phyloP scores from a whole-genome alignment of 2,888 invertebrate species.

The Steinernema carpocapsae region DNA sequence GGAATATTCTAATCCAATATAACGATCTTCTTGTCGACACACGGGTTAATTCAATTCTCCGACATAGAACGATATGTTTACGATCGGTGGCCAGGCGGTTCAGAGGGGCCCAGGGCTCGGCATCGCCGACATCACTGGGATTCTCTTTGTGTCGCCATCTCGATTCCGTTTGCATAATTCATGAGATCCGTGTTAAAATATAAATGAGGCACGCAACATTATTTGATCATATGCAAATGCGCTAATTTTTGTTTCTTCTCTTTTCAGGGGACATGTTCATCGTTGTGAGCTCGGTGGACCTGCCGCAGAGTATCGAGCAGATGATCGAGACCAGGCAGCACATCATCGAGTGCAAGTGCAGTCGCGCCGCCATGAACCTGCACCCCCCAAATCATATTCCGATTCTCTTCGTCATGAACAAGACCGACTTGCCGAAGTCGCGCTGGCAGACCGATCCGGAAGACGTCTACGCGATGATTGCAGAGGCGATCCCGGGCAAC shows the following conservation, averaged over 20 bases:
- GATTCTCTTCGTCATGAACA: conserved; percentile 50
- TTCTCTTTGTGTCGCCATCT: conserved; percentile 27
- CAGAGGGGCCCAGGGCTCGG: neutral
- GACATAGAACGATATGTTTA: conserved; percentile 18
- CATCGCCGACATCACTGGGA: neutral
- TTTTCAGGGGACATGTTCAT: conserved; percentile 54
- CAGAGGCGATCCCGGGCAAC: conserved; percentile 18
- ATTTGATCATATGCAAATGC: conserved; percentile 25
- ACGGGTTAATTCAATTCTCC: neutral
- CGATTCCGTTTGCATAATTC: conserved; percentile 22
- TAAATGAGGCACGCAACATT: conserved; percentile 32
- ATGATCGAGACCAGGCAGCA: conserved; percentile 48
- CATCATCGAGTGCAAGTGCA: conserved; percentile 47
- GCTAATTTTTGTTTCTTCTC: neutral
- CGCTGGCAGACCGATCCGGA: conserved; percentile 45
- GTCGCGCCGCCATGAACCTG: conserved; percentile 27
- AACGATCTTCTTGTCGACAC: conserved; percentile 1
- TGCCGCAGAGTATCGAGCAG: conserved; percentile 43
- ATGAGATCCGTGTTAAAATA: conserved; percentile 23
- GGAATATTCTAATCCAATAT: neutral
- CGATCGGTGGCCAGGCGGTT: neutral
- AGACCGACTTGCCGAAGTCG: conserved; percentile 46
- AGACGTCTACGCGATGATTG: conserved; percentile 36
- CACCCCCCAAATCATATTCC: conserved; percentile 35
- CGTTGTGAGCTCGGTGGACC: conserved; percentile 49